These are phyloP conservation scores for Diuraphis noxia DNA, from an alignment of 1,140 invertebrate genomes.

Conservation along the genomic window DNA sequence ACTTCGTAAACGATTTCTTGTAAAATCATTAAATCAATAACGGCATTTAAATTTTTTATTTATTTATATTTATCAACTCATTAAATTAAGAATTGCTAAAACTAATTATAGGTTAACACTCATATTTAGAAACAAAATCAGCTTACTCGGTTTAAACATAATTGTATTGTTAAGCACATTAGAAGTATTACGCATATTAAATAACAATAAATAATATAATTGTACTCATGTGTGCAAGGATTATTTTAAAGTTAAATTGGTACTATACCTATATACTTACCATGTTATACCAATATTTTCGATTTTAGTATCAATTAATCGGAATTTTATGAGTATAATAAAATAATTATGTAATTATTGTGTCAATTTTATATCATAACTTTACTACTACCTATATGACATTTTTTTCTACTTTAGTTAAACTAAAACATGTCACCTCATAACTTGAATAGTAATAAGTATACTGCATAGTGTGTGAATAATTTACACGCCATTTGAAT, in stretches of 20 bases:
- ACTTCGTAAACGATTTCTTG: background rate
- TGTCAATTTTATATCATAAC: too few species aligned
- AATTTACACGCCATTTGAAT: too few species aligned
- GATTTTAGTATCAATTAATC: background rate
- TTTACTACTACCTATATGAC: too few species aligned
- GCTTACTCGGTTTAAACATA: background rate
- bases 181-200: background rate
- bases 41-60: background rate
- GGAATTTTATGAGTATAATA: background rate
- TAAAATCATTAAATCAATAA: background rate
- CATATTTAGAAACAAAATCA: background rate
- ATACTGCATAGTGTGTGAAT: too few species aligned
- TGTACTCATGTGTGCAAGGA: background rate
- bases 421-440: background rate
- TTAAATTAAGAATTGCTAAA: background rate
- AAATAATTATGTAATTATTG: too few species aligned
- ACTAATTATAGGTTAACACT: background rate
- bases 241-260: background rate
- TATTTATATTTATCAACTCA: background rate
- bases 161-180: background rate
- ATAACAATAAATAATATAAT: background rate
- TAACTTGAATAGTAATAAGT: background rate
- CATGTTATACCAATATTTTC: too few species aligned
- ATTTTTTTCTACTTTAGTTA: background rate
- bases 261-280: background rate